Evolutionary conservation across 2,113 vertebrate species (phyloP), one percentile per base, ranked within the genome.

Genomic region (Mastomys coucha): DNA sequence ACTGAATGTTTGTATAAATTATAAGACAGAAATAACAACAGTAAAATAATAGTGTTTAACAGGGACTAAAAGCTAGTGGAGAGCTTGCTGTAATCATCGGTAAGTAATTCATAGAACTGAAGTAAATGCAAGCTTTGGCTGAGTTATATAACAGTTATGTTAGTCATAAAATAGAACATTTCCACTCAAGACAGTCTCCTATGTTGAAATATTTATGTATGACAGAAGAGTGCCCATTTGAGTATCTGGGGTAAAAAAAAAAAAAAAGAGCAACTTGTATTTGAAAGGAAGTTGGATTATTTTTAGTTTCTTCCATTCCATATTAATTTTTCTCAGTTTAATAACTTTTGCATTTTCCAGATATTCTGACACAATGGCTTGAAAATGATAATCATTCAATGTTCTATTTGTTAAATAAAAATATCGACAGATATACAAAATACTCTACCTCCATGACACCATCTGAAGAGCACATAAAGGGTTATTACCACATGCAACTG

Each of bases 391-490:
- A 78, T 4, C 19, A 39, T 4, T 81, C 53, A 88, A 26, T 56
- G n/a, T 87, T 91, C 82, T 65, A 39, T 42, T 67, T 85, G 45
- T 39, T 33, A 28, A 93, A 70, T 33, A 93, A 91, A 90, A 88
- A 60, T 39, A 86, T 39, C 75, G 76, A 77, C 63, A 76, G 49
- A 85, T 7, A 88, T 31, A 51, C 10, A 85, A 93, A 95, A 90
- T 72, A 95, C 93, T 92, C 28, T 96, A 99, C 98, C 98, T 86
- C 11, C 81, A 9, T 97, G 95, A 72, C 98, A 96, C 95, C 97
- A 98, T 39, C n/a, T 97, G 96, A 98, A 97, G 95, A 98, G 95
- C 9, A 97, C 0, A 0, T 78, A 97, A 65, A 98, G 91, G 1
- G 22, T 20, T 89, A 96, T 24, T 72, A 91, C 63, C 49, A 94